These are phyloP conservation scores for Illadopsis cleaveri DNA, from an alignment of 2,113 vertebrate genomes.

Conservation along the genomic window DNA sequence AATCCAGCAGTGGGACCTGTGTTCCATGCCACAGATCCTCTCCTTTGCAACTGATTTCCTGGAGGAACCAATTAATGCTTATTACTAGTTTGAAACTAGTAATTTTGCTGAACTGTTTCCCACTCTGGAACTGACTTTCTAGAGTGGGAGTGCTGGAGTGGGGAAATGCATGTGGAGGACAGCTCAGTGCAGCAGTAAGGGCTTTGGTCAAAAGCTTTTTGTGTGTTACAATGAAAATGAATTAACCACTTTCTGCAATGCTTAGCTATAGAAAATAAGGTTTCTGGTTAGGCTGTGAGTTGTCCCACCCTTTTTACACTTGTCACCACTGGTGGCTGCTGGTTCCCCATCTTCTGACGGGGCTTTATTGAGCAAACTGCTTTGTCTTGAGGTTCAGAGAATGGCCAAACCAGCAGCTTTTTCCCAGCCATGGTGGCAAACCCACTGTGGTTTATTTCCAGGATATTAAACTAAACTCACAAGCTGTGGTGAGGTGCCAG, in stretches of 20 bases:
- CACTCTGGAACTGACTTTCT: not conserved
- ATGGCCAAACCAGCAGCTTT: not conserved
- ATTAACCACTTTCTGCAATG: not conserved
- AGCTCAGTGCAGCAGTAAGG: not conserved
- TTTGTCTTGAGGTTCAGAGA: not conserved
- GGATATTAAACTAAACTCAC: not conserved
- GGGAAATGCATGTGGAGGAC: rapidly evolving
- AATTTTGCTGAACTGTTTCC: not conserved
- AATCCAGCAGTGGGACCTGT: not conserved
- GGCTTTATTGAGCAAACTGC: not conserved
- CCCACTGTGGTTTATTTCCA: not conserved
- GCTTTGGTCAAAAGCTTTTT: not conserved
- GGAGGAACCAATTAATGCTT: not conserved
- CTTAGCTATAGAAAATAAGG: not conserved
- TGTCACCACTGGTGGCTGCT: not conserved
- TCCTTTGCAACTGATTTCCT: not conserved
- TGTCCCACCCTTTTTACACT: not conserved
- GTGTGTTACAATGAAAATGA: not conserved
- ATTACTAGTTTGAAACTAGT: not conserved
- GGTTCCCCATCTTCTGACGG: not conserved
- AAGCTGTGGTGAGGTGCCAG: not conserved
- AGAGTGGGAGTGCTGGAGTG: not conserved
- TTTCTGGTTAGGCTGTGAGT: not conserved
- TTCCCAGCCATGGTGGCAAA: not conserved
- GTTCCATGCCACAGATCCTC: not conserved